Conservation (phyloP, 2,113 vertebrate species). For the Serinus canaria region DNA sequence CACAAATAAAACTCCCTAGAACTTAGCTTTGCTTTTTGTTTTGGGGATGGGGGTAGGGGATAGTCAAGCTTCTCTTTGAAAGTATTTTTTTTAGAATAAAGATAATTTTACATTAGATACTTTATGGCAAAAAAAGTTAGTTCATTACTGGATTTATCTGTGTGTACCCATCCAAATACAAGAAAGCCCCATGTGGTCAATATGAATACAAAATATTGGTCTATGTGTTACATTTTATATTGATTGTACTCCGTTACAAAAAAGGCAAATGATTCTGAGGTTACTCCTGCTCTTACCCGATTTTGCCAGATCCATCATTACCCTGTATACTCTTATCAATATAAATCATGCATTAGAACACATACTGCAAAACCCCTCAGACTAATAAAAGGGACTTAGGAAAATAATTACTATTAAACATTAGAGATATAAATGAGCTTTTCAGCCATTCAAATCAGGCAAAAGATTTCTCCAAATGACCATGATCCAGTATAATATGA, state of each 20-base stretch:
- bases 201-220: background rate
- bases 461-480: background rate
- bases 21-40: background rate
- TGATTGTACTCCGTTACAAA: background rate
- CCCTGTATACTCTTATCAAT: background rate
- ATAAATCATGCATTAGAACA: background rate
- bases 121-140: background rate
- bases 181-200: background rate
- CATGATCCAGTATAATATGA: background rate
- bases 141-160: background rate
- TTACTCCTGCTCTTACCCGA: background rate
- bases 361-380: background rate
- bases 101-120: background rate
- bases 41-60: accelerated
- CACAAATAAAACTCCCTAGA: background rate
- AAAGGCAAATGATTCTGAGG: background rate
- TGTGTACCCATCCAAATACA: background rate
- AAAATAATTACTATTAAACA: background rate
- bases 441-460: background rate
- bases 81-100: background rate
- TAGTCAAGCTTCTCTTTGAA: background rate
- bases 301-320: background rate
- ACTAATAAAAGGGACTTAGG: background rate
- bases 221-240: background rate
- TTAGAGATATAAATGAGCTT: background rate